Conservation (phyloP, 2,113 vertebrate genomes). For the Dascyllus trimaculatus region DNA sequence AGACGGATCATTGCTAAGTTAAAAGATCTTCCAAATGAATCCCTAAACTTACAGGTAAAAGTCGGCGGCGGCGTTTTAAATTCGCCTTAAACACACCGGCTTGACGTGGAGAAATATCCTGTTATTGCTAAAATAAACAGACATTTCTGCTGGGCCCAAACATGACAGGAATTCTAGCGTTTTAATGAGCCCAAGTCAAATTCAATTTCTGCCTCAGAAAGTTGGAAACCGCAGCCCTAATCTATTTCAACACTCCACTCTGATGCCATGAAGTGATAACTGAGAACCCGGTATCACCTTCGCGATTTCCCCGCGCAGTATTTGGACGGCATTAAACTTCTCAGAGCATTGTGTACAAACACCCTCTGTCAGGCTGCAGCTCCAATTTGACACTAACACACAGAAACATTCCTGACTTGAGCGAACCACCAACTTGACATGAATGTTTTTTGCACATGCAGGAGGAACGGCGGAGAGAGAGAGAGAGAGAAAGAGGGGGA, state of each 20-base stretch:
- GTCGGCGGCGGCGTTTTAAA: slow-evolving; percentile 31
- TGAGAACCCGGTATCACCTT: slow-evolving; percentile 25
- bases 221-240: slow-evolving; percentile 49
- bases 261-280: slow-evolving; percentile 39
- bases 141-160: slow-evolving; percentile 46
- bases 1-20: slow-evolving; percentile 34
- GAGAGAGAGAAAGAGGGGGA: slow-evolving; percentile 27
- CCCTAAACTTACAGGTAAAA: slow-evolving; percentile 25
- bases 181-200: slow-evolving; percentile 53
- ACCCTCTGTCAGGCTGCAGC: slow-evolving; percentile 59
- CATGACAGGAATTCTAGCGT: slow-evolving; percentile 41
- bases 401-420: slow-evolving; percentile 72
- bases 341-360: slow-evolving; percentile 43
- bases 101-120: neutral
- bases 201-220: slow-evolving; percentile 42
- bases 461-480: slow-evolving; percentile 39
- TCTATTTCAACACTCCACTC: slow-evolving; percentile 42
- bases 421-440: slow-evolving; percentile 67
- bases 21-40: slow-evolving; percentile 46
- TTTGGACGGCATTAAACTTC: slow-evolving; percentile 56
- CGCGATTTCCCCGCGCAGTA: neutral
- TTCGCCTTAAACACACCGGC: slow-evolving; percentile 35
- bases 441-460: slow-evolving; percentile 69
- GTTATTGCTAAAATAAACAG: slow-evolving; percentile 27
- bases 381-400: slow-evolving; percentile 70